Evolutionary conservation across 2,888 invertebrate species (phyloP).

Genomic region (Lutraria lutraria): DNA sequence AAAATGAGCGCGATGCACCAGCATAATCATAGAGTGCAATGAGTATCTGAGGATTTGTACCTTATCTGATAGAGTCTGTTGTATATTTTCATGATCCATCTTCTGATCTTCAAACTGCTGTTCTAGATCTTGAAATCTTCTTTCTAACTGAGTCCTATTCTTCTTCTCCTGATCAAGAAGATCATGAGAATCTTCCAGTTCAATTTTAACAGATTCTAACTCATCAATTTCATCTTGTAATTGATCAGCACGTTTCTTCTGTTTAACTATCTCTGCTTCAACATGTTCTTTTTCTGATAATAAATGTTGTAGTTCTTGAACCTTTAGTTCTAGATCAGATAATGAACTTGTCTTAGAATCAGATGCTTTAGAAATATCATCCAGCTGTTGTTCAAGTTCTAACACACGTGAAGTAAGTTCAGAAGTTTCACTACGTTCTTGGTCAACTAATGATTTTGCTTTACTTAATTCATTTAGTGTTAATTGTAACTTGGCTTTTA

Average conservation of each 20-base stretch:
- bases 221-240: constrained; percentile 72
- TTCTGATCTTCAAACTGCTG: constrained; percentile 80
- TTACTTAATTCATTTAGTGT: constrained; percentile 79
- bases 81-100: constrained; percentile 78
- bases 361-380: constrained; percentile 68
- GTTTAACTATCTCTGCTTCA: constrained; percentile 66
- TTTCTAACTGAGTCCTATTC: constrained; percentile 71
- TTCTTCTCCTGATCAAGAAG: constrained; percentile 73
- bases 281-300: constrained; percentile 64
- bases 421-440: constrained; percentile 76
- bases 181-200: constrained; percentile 73
- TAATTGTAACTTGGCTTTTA: constrained; percentile 80
- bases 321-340: constrained; percentile 63
- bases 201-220: constrained; percentile 70
- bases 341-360: constrained; percentile 68
- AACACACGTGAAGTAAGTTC: constrained; percentile 75
- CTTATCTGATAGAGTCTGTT: constrained; percentile 76
- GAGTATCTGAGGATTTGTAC: constrained; percentile 65
- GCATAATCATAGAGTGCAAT: no score
- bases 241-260: constrained; percentile 54
- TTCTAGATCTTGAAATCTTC: constrained; percentile 77
- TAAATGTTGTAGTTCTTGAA: constrained; percentile 70
- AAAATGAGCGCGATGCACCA: no score
- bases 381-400: constrained; percentile 71
- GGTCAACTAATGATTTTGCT: constrained; percentile 76